These are phyloP conservation scores for Morus bassanus DNA, from an alignment of 2,797 vertebrate species.

Conservation along the genomic window DNA sequence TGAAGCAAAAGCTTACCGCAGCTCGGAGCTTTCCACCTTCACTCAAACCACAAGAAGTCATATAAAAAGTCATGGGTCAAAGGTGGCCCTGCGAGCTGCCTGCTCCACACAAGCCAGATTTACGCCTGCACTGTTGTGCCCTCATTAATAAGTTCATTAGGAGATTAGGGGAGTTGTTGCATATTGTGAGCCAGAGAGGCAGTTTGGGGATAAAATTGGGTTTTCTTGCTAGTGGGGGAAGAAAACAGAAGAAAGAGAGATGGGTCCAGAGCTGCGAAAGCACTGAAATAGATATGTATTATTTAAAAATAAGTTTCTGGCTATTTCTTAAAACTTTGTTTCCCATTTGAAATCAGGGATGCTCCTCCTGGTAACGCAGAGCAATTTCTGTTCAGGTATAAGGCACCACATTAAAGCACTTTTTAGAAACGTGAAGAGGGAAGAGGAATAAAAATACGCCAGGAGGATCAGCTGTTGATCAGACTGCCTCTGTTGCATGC, in stretches of 20 bases:
- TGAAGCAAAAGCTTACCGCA: conserved; percentile 60
- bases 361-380: neutral
- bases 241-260: neutral
- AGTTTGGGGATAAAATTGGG: neutral
- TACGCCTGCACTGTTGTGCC: neutral
- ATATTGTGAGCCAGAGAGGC: neutral
- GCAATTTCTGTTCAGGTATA: neutral
- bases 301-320: neutral
- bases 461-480: neutral
- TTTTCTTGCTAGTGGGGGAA: neutral
- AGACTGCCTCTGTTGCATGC: neutral
- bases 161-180: neutral
- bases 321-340: neutral
- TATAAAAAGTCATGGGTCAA: conserved; percentile 19
- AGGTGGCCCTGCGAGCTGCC: conserved; percentile 2
- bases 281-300: neutral
- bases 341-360: neutral
- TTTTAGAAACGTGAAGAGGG: neutral
- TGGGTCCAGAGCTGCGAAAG: neutral
- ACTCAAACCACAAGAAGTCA: conserved; percentile 63
- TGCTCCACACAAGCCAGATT: neutral
- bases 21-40: conserved; percentile 60
- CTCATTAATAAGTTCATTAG: neutral
- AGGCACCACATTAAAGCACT: neutral
- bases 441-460: neutral